Conservation (phyloP, 2,888 invertebrate genomes). For the Blera fallax region DNA sequence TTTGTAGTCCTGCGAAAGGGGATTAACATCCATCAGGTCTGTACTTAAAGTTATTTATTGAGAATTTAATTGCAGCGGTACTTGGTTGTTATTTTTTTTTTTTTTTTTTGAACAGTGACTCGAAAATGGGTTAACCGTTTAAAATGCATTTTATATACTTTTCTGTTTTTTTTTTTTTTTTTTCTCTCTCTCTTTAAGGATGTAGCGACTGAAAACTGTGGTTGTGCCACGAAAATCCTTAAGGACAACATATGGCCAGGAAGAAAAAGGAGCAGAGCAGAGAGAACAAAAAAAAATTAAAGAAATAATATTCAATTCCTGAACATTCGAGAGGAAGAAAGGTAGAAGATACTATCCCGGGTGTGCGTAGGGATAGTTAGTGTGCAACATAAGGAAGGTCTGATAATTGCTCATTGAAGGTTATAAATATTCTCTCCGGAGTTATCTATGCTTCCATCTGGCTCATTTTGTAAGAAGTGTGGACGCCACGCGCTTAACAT, state of each 20-base stretch:
- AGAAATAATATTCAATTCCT: slow-evolving; percentile 71
- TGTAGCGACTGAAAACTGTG: slow-evolving; percentile 47
- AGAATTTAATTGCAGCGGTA: slow-evolving; percentile 54
- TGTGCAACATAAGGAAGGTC: slow-evolving; percentile 69
- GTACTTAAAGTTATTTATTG: slow-evolving; percentile 59
- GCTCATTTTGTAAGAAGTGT: slow-evolving; percentile 68
- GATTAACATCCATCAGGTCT: slow-evolving; percentile 37
- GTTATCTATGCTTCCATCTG: slow-evolving; percentile 72
- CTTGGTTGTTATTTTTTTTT: neutral
- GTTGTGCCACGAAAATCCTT: slow-evolving; percentile 69
- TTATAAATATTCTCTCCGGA: slow-evolving; percentile 66
- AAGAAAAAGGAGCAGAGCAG: slow-evolving; percentile 37
- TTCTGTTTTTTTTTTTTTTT: neutral
- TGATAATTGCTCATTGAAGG: slow-evolving; percentile 72
- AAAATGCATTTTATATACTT: slow-evolving; percentile 57
- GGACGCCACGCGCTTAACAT: slow-evolving; percentile 70
- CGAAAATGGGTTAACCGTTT: slow-evolving; percentile 65
- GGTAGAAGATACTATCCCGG: slow-evolving; percentile 39
- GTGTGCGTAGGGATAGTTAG: slow-evolving; percentile 55
- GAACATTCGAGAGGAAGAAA: slow-evolving; percentile 65
- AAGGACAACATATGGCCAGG: slow-evolving; percentile 68
- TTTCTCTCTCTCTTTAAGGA: slow-evolving; percentile 40
- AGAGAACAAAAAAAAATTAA: slow-evolving; percentile 22
- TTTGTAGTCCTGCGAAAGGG: slow-evolving; percentile 51
- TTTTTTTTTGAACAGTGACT: slow-evolving; percentile 10